Base-by-base conservation (phyloP, 2,888 invertebrate genomes). In the Drosophila mulleri region DNA sequence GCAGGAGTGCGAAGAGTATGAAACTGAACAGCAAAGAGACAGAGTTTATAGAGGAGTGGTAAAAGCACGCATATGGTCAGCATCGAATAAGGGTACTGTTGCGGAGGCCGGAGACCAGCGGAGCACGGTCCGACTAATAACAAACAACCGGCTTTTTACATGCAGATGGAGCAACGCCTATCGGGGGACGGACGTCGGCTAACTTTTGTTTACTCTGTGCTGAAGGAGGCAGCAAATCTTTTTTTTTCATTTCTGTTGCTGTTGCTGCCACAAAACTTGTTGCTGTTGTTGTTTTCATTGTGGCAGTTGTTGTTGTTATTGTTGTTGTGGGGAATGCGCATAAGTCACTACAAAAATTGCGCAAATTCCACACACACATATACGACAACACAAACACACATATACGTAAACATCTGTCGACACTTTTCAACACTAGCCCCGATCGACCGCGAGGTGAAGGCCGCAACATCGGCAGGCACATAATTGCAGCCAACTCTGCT, bases 331-430 rank as follows among this genome's bases (percentile, higher is more conserved):
- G 81, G 83, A 75, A 78, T 88, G 80, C 74, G 86, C 87, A 83
- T 78, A 84, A 88, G 89, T 86, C 89, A 83, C 89, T 83, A 61
- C 80, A 72, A 76, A 89, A 86, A 89, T 86, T 89, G 88, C 75
- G 74, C 83, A 75, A 82, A 89, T 86, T 89, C 89, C 85, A 78
- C 67, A 75, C 54, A 58, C 58, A 45, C 41, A 61, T n/a, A 41
- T n/a, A n/a, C 6, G 6, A 26, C 26, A 5, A 26, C 37, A 37
- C 89, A 32, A 32, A 80, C 69, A 78, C 54, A 59, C 61, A 45
- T 44, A 58, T 14, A 41, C 16, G 20, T 39, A 47, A 44, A 73
- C 83, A 83, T 82, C 88, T 80, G 88, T 82, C 85, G 74, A 75
- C 86, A 88, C 67, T 54, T 70, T 71, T 56, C 76, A 81, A 87